Evolutionary conservation across 2,888 invertebrate genomes (phyloP).

Genomic region (Sipha maydis): DNA sequence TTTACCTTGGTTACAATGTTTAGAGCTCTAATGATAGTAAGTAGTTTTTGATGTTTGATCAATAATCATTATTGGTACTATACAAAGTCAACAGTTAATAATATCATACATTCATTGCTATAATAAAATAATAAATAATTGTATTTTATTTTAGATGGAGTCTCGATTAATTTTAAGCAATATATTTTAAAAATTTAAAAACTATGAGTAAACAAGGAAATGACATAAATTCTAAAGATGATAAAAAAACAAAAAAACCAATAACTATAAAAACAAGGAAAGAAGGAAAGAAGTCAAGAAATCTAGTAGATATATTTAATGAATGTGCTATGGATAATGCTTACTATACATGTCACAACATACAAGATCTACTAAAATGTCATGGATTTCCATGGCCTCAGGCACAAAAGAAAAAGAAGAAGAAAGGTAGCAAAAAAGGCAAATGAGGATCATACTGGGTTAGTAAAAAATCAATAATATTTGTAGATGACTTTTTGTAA

Average conservation of each 20-base stretch:
- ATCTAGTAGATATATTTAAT: constrained; percentile 85
- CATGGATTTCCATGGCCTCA: constrained; percentile 92
- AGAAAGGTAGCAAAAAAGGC: constrained; percentile 68
- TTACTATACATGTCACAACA: constrained; percentile 92
- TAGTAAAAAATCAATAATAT: constrained; percentile 29
- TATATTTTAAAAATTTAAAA: neutral
- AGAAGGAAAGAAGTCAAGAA: constrained; percentile 72
- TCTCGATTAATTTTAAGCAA: neutral
- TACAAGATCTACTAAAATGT: constrained; percentile 85
- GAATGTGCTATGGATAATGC: constrained; percentile 94
- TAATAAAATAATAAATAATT: too few species aligned
- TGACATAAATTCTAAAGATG: constrained; percentile 45
- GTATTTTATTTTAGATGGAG: too few species aligned
- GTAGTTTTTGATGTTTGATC: too few species aligned
- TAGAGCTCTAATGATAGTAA: too few species aligned
- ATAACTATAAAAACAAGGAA: constrained; percentile 63
- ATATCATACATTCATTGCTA: too few species aligned
- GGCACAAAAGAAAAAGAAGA: constrained; percentile 85
- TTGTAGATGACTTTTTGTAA: constrained; percentile 56
- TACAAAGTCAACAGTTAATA: too few species aligned
- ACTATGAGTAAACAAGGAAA: constrained; percentile 54
- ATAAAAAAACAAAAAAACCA: constrained; percentile 63
- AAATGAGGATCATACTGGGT: constrained; percentile 36
- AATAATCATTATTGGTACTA: too few species aligned
- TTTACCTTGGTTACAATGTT: too few species aligned